Evolutionary conservation across 2,113 vertebrate genomes (phyloP).

Genomic region (Pterocles gutturalis): DNA sequence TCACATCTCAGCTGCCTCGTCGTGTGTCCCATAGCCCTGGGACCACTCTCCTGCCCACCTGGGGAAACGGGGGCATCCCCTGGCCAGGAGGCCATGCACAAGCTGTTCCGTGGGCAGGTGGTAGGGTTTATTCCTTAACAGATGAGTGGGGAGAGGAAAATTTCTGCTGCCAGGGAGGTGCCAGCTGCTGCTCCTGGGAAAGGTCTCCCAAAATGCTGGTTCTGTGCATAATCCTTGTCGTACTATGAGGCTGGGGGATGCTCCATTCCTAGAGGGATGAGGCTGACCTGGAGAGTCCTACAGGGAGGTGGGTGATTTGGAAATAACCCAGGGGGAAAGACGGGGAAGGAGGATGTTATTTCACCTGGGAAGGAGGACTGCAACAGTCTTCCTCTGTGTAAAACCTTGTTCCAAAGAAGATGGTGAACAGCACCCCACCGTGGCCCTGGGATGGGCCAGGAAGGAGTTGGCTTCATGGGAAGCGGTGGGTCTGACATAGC

Average conservation of each 20-base stretch:
- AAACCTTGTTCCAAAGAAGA: not conserved
- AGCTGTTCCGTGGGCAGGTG: rapidly evolving
- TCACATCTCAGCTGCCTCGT: not conserved
- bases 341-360: rapidly evolving
- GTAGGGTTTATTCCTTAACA: not conserved
- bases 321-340: not conserved
- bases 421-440: not conserved
- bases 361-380: not conserved
- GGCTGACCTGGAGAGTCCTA: not conserved
- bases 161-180: not conserved
- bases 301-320: not conserved
- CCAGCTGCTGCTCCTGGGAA: not conserved
- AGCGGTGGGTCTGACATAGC: not conserved
- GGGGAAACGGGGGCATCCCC: not conserved
- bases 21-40: rapidly evolving
- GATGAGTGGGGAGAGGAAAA: not conserved
- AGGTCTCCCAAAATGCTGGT: not conserved
- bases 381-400: not conserved
- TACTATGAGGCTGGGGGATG: rapidly evolving
- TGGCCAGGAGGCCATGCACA: not conserved
- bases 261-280: not conserved
- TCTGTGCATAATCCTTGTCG: not conserved
- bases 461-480: not conserved
- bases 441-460: rapidly evolving
- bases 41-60: not conserved